These are phyloP conservation scores for Peromyscus melanophrys DNA, from an alignment of 2,797 vertebrate species.

Conservation along the genomic window DNA sequence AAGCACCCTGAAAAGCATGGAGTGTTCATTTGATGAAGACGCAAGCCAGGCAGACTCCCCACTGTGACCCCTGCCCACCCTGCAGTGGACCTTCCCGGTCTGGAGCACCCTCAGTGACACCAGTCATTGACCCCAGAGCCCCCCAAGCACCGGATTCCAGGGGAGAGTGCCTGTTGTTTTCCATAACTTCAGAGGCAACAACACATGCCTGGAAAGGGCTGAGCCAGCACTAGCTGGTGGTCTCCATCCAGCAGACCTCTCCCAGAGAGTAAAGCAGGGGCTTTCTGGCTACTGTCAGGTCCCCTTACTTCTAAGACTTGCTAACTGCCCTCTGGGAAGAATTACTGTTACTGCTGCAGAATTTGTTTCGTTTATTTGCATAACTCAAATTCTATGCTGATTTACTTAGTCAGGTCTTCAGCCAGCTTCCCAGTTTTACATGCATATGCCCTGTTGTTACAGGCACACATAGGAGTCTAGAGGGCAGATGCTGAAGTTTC, in stretches of 20 bases:
- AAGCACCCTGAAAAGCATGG: background rate
- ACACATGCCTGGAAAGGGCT: background rate
- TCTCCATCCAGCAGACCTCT: background rate
- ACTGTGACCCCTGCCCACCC: background rate
- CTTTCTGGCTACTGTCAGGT: background rate
- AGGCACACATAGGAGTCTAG: background rate
- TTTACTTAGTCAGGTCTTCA: slow-evolving; percentile 29
- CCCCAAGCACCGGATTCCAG: background rate
- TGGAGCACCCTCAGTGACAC: background rate
- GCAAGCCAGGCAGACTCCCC: background rate
- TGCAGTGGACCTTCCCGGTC: background rate
- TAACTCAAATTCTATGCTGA: background rate
- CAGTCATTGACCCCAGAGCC: background rate
- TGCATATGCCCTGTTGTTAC: background rate
- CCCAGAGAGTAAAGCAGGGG: background rate
- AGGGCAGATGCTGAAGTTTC: background rate
- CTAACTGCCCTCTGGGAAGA: background rate
- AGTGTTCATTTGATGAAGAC: background rate
- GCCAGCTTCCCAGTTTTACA: background rate
- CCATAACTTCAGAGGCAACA: background rate
- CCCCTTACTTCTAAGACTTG: background rate
- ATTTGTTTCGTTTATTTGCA: background rate
- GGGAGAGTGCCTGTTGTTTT: background rate
- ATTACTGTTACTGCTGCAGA: background rate
- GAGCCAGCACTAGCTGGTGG: background rate